Conservation (phyloP, 1,140 invertebrate species). For the Diorhabda elongata region DNA sequence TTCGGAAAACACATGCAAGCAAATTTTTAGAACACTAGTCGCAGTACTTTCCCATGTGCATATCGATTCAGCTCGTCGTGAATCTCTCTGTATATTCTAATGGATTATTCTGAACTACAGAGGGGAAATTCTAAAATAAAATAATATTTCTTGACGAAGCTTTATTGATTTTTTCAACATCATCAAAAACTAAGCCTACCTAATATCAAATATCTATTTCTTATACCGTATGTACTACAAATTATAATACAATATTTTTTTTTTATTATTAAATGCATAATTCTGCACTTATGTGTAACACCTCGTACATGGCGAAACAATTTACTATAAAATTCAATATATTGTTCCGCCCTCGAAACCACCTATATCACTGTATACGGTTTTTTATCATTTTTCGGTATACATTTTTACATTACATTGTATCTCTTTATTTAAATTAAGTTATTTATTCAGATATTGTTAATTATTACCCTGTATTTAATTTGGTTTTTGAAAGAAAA, state of each 20-base stretch:
- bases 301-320: constrained; percentile 38
- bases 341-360: neutral
- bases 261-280: constrained; percentile 31
- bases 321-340: constrained; percentile 4
- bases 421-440: constrained; percentile 31
- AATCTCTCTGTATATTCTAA: too few species aligned
- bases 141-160: constrained; percentile 40
- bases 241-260: constrained; percentile 43
- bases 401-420: constrained; percentile 30
- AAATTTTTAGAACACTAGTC: too few species aligned
- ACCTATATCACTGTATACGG: constrained; percentile 29
- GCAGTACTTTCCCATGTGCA: too few species aligned
- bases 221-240: constrained; percentile 43
- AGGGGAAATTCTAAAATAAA: neutral
- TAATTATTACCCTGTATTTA: constrained; percentile 43
- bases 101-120: too few species aligned
- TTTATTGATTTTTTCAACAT: constrained; percentile 48
- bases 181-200: constrained; percentile 47
- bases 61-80: too few species aligned
- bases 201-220: constrained; percentile 47
- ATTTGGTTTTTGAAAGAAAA: constrained; percentile 17
- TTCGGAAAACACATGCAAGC: too few species aligned
- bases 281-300: constrained; percentile 31
- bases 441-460: constrained; percentile 38
- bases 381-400: constrained; percentile 29